Conservation (phyloP, 30 jellyfish, hydroid and myxozoan species). For the Euphysa ruthae region DNA sequence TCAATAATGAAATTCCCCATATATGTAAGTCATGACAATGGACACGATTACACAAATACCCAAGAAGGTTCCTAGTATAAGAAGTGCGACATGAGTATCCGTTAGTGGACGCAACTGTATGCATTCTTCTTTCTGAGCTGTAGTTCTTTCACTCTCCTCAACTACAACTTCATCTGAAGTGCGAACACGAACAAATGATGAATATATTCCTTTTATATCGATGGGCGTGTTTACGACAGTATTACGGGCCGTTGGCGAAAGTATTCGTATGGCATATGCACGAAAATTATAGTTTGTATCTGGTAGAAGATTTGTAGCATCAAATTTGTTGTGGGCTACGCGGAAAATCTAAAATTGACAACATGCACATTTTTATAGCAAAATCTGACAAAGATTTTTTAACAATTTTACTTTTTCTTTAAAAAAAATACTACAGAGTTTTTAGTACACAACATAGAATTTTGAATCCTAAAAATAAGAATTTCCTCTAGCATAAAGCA, state of each 20-base stretch:
- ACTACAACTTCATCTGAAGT: slow-evolving; percentile 35
- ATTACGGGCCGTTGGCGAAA: slow-evolving; percentile 41
- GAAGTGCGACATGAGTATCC: slow-evolving; percentile 78
- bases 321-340: slow-evolving; percentile 43
- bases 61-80: slow-evolving; percentile 57
- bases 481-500: no score
- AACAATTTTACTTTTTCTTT: no score
- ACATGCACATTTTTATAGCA: no score
- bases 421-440: no score
- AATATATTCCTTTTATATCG: slow-evolving; percentile 65
- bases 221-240: slow-evolving; percentile 45
- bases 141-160: slow-evolving; percentile 12
- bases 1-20: no score
- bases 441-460: no score
- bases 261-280: slow-evolving; percentile 57
- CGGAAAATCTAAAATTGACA: slow-evolving; percentile 53
- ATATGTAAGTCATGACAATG: slow-evolving; percentile 38
- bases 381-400: no score
- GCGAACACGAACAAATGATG: slow-evolving; percentile 41
- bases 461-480: no score
- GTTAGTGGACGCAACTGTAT: slow-evolving; percentile 26
- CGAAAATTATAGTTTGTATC: slow-evolving; percentile 67
- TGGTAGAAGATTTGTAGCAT: slow-evolving; percentile 34
- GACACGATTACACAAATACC: slow-evolving; percentile 57
- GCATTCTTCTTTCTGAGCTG: slow-evolving; percentile 13